Base-by-base conservation (phyloP, 2,797 vertebrate genomes). In the Pristis pectinata region DNA sequence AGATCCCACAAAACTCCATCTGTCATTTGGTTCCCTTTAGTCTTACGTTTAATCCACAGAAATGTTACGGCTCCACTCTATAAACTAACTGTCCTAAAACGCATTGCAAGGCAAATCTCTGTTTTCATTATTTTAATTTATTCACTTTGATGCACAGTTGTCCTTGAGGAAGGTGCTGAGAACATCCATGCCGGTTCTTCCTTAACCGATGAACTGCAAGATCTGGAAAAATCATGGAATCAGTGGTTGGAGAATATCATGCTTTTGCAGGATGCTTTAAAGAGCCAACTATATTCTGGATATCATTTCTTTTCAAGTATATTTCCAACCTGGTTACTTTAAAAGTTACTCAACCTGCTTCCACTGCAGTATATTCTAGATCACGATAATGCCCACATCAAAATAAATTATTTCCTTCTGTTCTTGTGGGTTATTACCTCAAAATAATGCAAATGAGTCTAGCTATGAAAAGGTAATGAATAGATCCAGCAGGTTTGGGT, bases 1-100 rank as follows among this genome's bases (percentile, higher is more conserved):
- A 93, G 44, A 76, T 76, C 92, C 67, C 92, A 34, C 24, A 67
- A 67, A 67, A 93, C 89, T 93, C 64, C 91, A 93, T 93, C 92
- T 76, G 70, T 94, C 92, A 94, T 53, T 30, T 70, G 61, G 70
- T 76, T 27, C 70, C 92, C 92, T n/a, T 93, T 64, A 44, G 67
- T 70, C 64, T n/a, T 53, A 44, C 53, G 72, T 53, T 76, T 94
- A 94, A 94, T 94, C 92, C 92, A 94, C 44, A 56, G 72, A 94
- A 70, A 93, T 70, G 91, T 93, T 34, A 94, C 9, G 61, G 41
- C 67, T 74, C 44, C 30, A 74, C 27, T n/a, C 70, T 27, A 27
- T 6, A 74, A 24, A 49, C 67, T 49, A 93, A 30, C 92, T 37
- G 67, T 74, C 67, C 70, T 76, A 17, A 94, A 30, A 19, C 30